Evolutionary conservation across 2,113 vertebrate genomes (phyloP), one percentile per base, ranked within the genome.

Genomic region (Paramisgurnus dabryanus): DNA sequence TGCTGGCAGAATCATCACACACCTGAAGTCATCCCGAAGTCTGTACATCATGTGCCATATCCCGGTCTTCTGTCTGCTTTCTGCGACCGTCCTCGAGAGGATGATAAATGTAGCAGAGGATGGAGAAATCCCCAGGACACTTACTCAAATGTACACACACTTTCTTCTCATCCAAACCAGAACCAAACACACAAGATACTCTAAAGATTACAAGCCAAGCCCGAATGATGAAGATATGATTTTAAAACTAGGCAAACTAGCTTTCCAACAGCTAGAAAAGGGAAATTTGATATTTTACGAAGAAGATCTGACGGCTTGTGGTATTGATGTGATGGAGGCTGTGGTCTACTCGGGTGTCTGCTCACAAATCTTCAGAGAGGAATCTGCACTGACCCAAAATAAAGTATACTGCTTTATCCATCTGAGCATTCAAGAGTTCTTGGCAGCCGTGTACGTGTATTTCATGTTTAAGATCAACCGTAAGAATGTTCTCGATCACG

Each of bases 41-140:
- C 83, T 84, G 18, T 84, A 80, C 68, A 84, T 84, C 47, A 84
- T 84, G 83, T 84, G 83, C 47, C 83, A 84, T 63, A 81, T 84
- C 15, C 83, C 74, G 45, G 79, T 84, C 40, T 84, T 84, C 74
- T 84, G 79, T 65, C 78, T 74, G 79, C 67, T 84, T 27, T 81
- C 83, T 0, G 66, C 71, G 34, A 66, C 41, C 0, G 83, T 85
- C 39, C 67, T 85, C 8, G 80, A 85, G 53, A 79, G 7, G 43
- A 76, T 65, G 39, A 67, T 85, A 13, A 76, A 67, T n/a, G 10
- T 18, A 40, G 58, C 11, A n/a, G 80, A 69, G 43, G 58, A 27
- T 55, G 15, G 63, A 76, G 71, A 82, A 13, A 64, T 79, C 61
- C 83, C 83, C n/a, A 85, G 76, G 27, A 82, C 83, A 5, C 71